A percentile compares a stretch with the other conserved stretches of the same genome.
Evolutionary conservation across 23 tunicate genomes (phyloP).

Genomic region (Halocynthia roretzi): DNA sequence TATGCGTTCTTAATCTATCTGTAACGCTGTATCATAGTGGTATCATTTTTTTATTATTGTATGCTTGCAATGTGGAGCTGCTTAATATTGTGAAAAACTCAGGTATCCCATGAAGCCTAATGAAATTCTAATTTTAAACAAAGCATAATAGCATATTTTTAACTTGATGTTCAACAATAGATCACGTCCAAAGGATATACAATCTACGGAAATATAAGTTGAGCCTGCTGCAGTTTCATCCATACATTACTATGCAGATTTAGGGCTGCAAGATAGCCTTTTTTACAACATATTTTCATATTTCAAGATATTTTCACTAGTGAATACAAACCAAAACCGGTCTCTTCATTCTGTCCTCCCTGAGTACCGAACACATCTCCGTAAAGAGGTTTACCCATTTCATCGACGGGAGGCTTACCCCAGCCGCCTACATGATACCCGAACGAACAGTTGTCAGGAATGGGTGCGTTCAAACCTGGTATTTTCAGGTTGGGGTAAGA

Average conservation of each 20-base stretch:
- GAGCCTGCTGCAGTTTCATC: too few relatives aligned
- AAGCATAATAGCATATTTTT: too few relatives aligned
- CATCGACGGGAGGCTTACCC: constrained; percentile 99
- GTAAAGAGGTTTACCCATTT: constrained; percentile 85
- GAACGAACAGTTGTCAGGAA: constrained; percentile 90
- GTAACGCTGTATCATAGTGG: too few relatives aligned
- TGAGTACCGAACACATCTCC: constrained; percentile 98
- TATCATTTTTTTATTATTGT: too few relatives aligned
- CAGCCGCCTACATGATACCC: constrained; percentile 98
- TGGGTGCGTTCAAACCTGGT: constrained; percentile 92
- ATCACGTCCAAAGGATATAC: too few relatives aligned
- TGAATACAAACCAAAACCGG: constrained; percentile 28
- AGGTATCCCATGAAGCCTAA: too few relatives aligned
- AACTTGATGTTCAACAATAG: too few relatives aligned
- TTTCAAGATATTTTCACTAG: neutral
- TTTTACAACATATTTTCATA: neutral
- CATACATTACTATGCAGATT: neutral
- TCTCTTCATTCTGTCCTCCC: constrained; percentile 32
- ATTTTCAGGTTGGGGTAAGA: constrained; percentile 97
- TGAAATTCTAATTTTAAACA: too few relatives aligned
- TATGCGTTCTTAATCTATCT: too few relatives aligned
- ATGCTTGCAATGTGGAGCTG: too few relatives aligned
- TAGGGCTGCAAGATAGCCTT: neutral
- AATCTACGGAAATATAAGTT: too few relatives aligned
- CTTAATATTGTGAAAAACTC: too few relatives aligned